Evolutionary conservation across 2,888 invertebrate genomes (phyloP).

Genomic region (Tipula vernalis): DNA sequence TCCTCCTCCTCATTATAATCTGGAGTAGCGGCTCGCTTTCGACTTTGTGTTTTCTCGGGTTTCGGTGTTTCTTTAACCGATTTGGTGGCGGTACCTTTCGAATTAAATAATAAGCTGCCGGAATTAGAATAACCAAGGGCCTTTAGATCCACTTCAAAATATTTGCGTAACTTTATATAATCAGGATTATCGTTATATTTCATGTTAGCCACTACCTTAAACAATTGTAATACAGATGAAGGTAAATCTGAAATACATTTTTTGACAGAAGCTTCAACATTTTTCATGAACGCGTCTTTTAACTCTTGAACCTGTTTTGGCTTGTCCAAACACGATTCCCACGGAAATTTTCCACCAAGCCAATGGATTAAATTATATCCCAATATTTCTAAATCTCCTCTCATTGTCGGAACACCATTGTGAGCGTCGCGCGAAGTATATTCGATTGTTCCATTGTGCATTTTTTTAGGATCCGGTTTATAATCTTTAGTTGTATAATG

Average conservation of each 20-base stretch:
- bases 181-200: conserved; percentile 60
- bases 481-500: conserved; percentile 64
- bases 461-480: conserved; percentile 78
- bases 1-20: neutral
- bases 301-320: conserved; percentile 50
- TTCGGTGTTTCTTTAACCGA: conserved; percentile 14
- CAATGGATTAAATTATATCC: conserved; percentile 90
- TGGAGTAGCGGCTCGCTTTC: neutral
- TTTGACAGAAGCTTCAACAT: conserved; percentile 27
- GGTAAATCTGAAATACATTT: conserved; percentile 28
- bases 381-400: conserved; percentile 89
- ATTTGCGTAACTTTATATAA: conserved; percentile 54
- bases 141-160: conserved; percentile 54
- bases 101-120: conserved; percentile 46
- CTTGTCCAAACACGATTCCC: conserved; percentile 55
- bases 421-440: conserved; percentile 96
- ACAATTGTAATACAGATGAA: conserved; percentile 46
- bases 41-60: neutral
- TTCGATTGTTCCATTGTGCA: conserved; percentile 95
- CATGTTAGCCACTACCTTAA: conserved; percentile 53
- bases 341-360: conserved; percentile 72
- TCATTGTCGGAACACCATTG: conserved; percentile 72
- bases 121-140: conserved; percentile 41
- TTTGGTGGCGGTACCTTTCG: conserved; percentile 20
- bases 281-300: conserved; percentile 55